A percentile compares a stretch with the other conserved stretches of the same genome.
Conservation (phyloP, 2,113 vertebrate species). For the Onychorhynchus coronatus region DNA sequence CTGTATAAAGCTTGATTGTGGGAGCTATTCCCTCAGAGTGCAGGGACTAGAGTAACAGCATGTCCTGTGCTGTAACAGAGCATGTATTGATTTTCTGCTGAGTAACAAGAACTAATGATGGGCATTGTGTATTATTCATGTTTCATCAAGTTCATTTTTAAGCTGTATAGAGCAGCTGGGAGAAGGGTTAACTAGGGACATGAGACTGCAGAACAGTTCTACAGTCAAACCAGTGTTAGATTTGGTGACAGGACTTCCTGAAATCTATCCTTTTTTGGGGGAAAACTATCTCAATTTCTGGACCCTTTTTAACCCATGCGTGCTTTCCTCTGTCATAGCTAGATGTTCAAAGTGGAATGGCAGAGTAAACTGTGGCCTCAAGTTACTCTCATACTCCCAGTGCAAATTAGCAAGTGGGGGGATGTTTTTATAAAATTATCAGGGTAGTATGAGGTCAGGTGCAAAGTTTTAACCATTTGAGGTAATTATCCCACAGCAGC, state of each 20-base stretch:
- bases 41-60: not conserved
- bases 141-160: slow-evolving; percentile 37
- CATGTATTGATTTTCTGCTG: slow-evolving; percentile 50
- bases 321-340: not conserved
- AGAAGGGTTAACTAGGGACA: slow-evolving; percentile 51
- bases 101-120: slow-evolving; percentile 57
- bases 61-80: slow-evolving; percentile 5
- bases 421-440: not conserved
- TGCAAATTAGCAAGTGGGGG: not conserved
- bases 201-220: not conserved
- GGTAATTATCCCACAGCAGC: not conserved
- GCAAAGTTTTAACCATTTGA: not conserved
- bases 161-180: not conserved
- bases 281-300: not conserved
- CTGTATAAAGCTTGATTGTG: not conserved
- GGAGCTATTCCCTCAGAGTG: not conserved
- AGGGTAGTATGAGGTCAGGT: not conserved
- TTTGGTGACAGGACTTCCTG: not conserved
- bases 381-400: not conserved
- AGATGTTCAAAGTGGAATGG: not conserved
- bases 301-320: not conserved
- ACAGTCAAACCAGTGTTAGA: not conserved
- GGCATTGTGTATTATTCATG: slow-evolving; percentile 41
- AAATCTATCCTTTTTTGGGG: not conserved
- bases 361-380: not conserved